Conservation (phyloP, 2,797 vertebrate species). For the Florisuga fusca region DNA sequence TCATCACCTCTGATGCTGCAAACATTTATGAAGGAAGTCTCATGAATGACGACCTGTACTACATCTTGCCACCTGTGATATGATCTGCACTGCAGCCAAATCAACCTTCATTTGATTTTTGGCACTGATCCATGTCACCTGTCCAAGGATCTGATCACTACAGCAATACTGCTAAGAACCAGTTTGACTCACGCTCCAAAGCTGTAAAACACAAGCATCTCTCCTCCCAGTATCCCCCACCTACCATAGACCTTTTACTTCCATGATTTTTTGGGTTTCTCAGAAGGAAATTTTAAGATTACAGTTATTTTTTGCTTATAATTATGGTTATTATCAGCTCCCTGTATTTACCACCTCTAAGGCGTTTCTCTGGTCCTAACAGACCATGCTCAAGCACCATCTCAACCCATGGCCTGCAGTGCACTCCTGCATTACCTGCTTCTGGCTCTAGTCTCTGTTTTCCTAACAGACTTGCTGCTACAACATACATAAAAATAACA, state of each 20-base stretch:
- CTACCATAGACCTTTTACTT: neutral
- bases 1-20: neutral
- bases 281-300: neutral
- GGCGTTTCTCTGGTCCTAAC: neutral
- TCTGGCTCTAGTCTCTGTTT: neutral
- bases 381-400: neutral
- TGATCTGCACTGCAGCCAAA: neutral
- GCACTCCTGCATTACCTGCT: neutral
- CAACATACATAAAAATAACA: neutral
- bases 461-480: slow-evolving; percentile 36
- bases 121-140: neutral
- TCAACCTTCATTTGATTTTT: neutral
- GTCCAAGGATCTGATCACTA: neutral
- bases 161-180: neutral
- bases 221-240: neutral
- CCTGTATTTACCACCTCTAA: neutral
- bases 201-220: neutral
- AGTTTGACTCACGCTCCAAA: neutral
- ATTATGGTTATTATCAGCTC: neutral
- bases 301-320: neutral
- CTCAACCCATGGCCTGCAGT: neutral
- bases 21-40: neutral
- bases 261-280: neutral
- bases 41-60: neutral
- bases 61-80: accelerated